Base-by-base conservation (phyloP, 2,888 invertebrate genomes). In the Acanthoscelides obtectus region DNA sequence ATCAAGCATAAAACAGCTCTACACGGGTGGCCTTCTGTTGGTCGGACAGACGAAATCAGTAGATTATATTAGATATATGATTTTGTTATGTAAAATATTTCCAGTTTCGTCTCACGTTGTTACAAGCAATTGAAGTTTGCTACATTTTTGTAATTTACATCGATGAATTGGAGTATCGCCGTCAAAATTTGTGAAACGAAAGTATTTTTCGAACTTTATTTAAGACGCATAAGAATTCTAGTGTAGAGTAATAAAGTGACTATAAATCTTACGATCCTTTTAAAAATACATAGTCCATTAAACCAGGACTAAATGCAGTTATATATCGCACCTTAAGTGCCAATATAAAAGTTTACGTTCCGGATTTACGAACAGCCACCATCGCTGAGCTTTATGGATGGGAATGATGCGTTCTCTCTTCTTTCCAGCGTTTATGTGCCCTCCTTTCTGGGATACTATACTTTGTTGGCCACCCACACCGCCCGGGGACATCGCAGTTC, bases 391-490 rank as follows among this genome's bases (percentile, higher is more conserved):
- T 45, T 45, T 45, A 45, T 45, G 45, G 45, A 6, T 45, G 17
- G 66, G 8, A 66, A 66, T 66, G 20, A 21, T 66, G 22, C 22
- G 6, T 65, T 66, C 22, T 68, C 64, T 69, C 70, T 66, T 73
- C 45, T 45, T 82, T 81, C 1, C 75, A 82, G 81, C 76, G 73
- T 73, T 75, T 22, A 79, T 86, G 84, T 90, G 90, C 75, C 87
- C 88, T 0, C 83, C 87, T 70, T 84, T 85, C 67, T 90, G 89
- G 88, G 90, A 90, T 76, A 82, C 84, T 0, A 86, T 89, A 72
- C 77, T 87, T 20, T 90, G 90, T 78, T 90, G 90, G 90, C 86
- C 87, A 0, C 83, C 86, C 22, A 87, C 88, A 0, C 79, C 84
- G 20, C 85, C 88, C 1, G 87, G 87, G 22, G 84, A 85, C 19